A percentile compares a stretch with the other conserved stretches of the same genome.
phyloP scores from a whole-genome alignment of 30 jellyfish, hydroid and myxozoan genomes.

The Aurelia coerulea region DNA sequence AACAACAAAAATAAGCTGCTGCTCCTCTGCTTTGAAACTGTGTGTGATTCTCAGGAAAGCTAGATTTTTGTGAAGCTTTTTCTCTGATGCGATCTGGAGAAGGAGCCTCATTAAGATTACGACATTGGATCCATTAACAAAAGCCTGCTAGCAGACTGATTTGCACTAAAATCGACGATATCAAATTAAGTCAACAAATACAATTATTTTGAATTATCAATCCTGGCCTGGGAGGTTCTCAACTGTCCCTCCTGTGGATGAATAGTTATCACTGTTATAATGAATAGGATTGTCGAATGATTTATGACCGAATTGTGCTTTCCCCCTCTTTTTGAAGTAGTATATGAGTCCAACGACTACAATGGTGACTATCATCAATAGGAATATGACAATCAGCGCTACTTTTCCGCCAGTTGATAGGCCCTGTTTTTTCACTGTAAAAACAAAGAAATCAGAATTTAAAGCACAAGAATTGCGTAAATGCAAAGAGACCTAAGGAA shows the following conservation, averaged over 20 bases:
- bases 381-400: constrained; percentile 76
- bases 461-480: too few species aligned
- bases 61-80: too few species aligned
- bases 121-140: too few species aligned
- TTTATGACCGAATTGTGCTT: constrained; percentile 62
- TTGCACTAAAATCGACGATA: too few species aligned
- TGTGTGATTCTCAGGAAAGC: too few species aligned
- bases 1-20: too few species aligned
- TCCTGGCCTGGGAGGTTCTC: constrained; percentile 42
- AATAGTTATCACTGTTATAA: constrained; percentile 14
- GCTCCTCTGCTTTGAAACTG: too few species aligned
- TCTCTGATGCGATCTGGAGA: too few species aligned
- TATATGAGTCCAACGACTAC: constrained; percentile 62
- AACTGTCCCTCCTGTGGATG: constrained; percentile 33
- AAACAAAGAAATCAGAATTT: not conserved
- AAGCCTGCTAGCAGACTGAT: too few species aligned
- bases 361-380: constrained; percentile 68
- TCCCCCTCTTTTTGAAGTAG: constrained; percentile 63
- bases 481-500: too few species aligned
- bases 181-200: too few species aligned
- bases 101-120: too few species aligned
- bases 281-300: constrained; percentile 86
- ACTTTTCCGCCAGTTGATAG: constrained; percentile 87
- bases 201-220: not conserved
- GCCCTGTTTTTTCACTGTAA: constrained; percentile 61